These are phyloP conservation scores for Hydropsyche tenuis DNA, from an alignment of 1,140 invertebrate species.

Conservation along the genomic window DNA sequence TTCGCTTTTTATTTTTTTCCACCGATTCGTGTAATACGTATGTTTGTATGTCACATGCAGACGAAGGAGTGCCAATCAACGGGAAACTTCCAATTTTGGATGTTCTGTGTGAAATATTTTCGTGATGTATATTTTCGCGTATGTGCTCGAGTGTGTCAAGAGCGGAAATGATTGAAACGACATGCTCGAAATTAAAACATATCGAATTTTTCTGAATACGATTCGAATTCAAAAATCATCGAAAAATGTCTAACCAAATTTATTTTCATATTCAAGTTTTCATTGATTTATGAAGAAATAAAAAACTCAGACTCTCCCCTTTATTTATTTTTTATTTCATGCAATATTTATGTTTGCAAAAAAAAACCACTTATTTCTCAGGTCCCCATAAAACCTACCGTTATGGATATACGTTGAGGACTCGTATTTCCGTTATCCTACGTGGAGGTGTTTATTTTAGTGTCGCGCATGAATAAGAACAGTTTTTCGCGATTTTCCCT, in stretches of 20 bases:
- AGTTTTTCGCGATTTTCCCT: slow-evolving; percentile 27
- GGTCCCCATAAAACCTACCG: background rate
- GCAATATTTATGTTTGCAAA: background rate
- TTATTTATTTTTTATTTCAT: too few species aligned
- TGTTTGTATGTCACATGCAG: too few species aligned
- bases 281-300: too few species aligned
- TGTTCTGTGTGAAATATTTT: too few species aligned
- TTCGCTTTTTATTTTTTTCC: too few species aligned
- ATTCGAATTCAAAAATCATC: too few species aligned
- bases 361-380: slow-evolving; percentile 1
- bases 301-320: too few species aligned
- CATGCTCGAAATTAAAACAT: background rate
- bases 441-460: slow-evolving; percentile 17
- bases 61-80: too few species aligned
- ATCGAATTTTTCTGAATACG: background rate
- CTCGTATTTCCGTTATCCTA: slow-evolving; percentile 20
- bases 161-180: background rate
- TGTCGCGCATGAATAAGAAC: slow-evolving; percentile 29
- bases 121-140: slow-evolving; percentile 13
- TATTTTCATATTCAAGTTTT: too few species aligned
- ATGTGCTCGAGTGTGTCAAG: background rate
- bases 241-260: too few species aligned
- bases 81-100: too few species aligned
- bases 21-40: too few species aligned
- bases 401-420: slow-evolving; percentile 6